Evolutionary conservation across 2,888 invertebrate species (phyloP), one percentile per base, ranked within the genome.

Genomic region (Tanaodytes sp.): DNA sequence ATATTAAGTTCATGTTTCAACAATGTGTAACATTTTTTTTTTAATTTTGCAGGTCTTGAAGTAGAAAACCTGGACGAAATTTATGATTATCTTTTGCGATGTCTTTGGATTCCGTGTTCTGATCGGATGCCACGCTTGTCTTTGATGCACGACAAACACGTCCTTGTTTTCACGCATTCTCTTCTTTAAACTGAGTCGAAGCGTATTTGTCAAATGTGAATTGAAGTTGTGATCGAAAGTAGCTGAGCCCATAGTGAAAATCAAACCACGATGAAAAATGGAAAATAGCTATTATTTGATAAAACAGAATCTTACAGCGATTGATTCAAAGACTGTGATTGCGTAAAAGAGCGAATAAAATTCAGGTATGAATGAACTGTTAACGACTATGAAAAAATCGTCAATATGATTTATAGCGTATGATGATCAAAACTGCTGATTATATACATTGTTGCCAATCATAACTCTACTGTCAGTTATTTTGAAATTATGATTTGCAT

Each of bases 251-350:
- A 67, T 43, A 55, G 39, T 12, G 52, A 66, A 61, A 67, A 67
- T 67, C 67, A 67, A 67, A 66, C 55, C 30, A 33, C 42, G 61
- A 39, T 9, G 45, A 45, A 27, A 27, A 4, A 49, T 49, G 49
- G 20, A 54, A 36, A 66, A 54, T 48, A 46, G 52, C 48, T 42
- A 54, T 46, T 37, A 43, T 58, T 57, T 37, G 42, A 59, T 49
- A 23, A 23, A 61, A 66, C 59, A 43, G 55, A 62, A 57, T 62
- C 52, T 49, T 19, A 42, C 57, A 52, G 67, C 67, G 57, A 68
- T 52, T 57, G 46, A 62, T 68, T 68, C 57, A 54, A 62, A 57
- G 63, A 68, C 68, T 68, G 68, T 68, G 74, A 70, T 57, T 66
- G 64, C 55, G 48, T 70, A 49, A 57, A 52, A 59, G 48, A 54